Percentiles rank a stretch among this genome's conserved stretches.
Evolutionary conservation across 2,888 invertebrate species (phyloP).

Genomic region (Ectemnius continuus): DNA sequence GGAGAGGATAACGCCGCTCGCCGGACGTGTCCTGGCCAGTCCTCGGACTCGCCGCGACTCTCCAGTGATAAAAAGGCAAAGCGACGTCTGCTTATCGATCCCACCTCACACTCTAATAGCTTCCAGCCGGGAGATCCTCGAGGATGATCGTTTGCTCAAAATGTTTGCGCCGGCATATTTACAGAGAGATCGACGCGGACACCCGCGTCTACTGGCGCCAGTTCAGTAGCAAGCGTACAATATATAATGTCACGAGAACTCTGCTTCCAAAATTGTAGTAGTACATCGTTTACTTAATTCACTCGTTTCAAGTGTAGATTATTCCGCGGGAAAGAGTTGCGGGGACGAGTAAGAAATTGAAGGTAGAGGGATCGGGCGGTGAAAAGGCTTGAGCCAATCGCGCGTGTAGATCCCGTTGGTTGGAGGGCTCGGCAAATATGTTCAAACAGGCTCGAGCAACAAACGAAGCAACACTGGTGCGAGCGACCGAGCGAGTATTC

Average conservation of each 20-base stretch:
- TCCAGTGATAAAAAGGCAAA: constrained; percentile 40
- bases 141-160: constrained; percentile 10
- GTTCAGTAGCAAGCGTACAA: neutral
- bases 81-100: constrained; percentile 42
- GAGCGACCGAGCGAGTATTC: constrained; percentile 41
- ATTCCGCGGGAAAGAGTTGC: neutral
- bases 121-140: constrained; percentile 9
- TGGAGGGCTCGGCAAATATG: constrained; percentile 67
- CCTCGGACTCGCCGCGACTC: constrained; percentile 7
- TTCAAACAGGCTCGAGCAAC: constrained; percentile 64
- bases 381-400: constrained; percentile 51
- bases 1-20: constrained; percentile 48
- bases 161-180: neutral
- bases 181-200: neutral
- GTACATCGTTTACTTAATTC: too few relatives aligned
- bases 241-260: neutral
- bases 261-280: too few relatives aligned
- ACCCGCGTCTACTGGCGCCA: constrained; percentile 3
- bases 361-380: constrained; percentile 25
- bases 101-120: constrained; percentile 27
- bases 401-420: constrained; percentile 42
- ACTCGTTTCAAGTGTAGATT: too few relatives aligned
- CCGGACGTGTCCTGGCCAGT: constrained; percentile 26
- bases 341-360: constrained; percentile 15
- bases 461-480: constrained; percentile 53